Percentiles rank a stretch among this genome's conserved stretches.
Conservation (phyloP, 2,113 vertebrate genomes). For the Lophius piscatorius region DNA sequence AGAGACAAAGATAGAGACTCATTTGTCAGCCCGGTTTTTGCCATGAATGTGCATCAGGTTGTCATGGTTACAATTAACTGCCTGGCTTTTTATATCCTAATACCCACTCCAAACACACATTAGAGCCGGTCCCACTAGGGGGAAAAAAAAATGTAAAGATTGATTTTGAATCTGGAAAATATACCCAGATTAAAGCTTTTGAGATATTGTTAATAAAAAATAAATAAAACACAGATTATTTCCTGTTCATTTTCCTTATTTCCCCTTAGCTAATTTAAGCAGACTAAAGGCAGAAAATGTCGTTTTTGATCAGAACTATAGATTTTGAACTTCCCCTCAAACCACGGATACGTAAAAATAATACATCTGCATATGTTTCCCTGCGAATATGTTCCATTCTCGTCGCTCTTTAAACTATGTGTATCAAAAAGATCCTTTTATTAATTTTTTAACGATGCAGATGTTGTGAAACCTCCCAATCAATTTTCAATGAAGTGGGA, state of each 20-base stretch:
- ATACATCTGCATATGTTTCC: no score
- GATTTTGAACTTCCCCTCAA: no score
- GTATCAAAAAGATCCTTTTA: slow-evolving; percentile 31
- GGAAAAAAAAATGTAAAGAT: neutral
- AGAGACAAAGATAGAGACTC: neutral
- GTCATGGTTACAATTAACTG: slow-evolving; percentile 37
- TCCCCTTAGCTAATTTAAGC: no score
- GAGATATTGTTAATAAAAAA: no score
- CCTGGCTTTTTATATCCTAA: slow-evolving; percentile 13
- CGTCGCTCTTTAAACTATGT: slow-evolving; percentile 3
- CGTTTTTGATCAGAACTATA: no score
- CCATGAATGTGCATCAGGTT: slow-evolving; percentile 12
- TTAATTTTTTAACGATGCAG: slow-evolving; percentile 56
- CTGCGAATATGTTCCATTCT: neutral
- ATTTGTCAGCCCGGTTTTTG: slow-evolving; percentile 10
- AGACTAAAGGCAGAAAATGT: no score
- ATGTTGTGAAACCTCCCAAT: slow-evolving; percentile 47
- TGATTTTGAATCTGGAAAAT: neutral
- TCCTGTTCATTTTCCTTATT: no score
- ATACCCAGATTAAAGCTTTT: neutral
- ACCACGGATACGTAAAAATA: no score
- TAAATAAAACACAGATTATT: no score
- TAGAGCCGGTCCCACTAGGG: no score
- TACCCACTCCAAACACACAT: slow-evolving; percentile 8
- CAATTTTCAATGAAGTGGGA: slow-evolving; percentile 55